Evolutionary conservation across 2,888 invertebrate species (phyloP).

Genomic region (Tryphoninae sp.): DNA sequence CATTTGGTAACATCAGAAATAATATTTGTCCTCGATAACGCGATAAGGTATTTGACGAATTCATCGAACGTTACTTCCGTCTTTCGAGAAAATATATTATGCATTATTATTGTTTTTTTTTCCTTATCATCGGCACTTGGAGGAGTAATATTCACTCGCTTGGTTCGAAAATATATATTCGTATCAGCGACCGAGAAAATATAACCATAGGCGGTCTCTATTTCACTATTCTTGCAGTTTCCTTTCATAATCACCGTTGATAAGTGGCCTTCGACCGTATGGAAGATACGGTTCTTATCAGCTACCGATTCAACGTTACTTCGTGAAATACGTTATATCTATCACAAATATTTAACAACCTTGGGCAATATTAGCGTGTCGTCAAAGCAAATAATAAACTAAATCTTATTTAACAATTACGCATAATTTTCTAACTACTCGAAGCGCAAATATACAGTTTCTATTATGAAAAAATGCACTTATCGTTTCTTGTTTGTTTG

Average conservation of each 20-base stretch:
- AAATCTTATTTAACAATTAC: not conserved
- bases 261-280: constrained; percentile 4
- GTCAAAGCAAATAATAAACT: not conserved
- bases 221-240: not conserved
- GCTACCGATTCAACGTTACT: not conserved
- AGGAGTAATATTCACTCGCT: not conserved
- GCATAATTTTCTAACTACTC: not conserved
- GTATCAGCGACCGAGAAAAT: constrained; percentile 19
- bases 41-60: not conserved
- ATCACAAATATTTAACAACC: not conserved
- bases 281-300: constrained; percentile 11
- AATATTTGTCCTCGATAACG: too few relatives aligned
- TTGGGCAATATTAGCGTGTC: not conserved
- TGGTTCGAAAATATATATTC: constrained; percentile 11
- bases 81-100: constrained; percentile 1
- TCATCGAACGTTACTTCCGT: not conserved
- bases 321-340: not conserved
- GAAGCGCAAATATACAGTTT: not conserved
- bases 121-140: not conserved
- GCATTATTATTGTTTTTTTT: not conserved
- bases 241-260: constrained; percentile 10
- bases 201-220: constrained; percentile 2
- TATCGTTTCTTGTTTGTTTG: not conserved
- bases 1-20: too few relatives aligned
- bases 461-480: not conserved